These are phyloP conservation scores for Recurvirostra avosetta DNA, from an alignment of 2,113 vertebrate species.

Conservation along the genomic window DNA sequence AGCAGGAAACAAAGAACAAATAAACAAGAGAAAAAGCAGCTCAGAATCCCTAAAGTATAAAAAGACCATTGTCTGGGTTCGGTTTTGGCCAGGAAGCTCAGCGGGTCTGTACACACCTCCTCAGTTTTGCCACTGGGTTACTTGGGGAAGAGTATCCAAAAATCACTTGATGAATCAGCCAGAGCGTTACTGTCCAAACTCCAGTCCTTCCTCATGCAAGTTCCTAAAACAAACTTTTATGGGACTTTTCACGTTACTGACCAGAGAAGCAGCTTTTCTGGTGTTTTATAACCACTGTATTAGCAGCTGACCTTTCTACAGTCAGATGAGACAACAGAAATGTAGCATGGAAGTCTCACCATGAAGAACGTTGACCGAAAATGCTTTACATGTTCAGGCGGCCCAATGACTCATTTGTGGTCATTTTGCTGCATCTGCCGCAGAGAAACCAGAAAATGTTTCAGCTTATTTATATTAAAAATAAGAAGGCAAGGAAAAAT, in stretches of 20 bases:
- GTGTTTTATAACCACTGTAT: rapidly evolving
- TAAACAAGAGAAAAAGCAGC: not conserved
- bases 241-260: rapidly evolving
- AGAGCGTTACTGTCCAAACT: rapidly evolving
- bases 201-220: no score
- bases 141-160: not conserved
- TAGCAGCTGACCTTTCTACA: not conserved
- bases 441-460: not conserved
- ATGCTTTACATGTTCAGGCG: rapidly evolving
- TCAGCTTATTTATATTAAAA: not conserved
- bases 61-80: not conserved
- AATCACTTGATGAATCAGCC: rapidly evolving
- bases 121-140: not conserved
- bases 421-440: not conserved
- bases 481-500: not conserved
- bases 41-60: not conserved
- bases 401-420: not conserved
- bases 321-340: not conserved
- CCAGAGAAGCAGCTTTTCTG: not conserved
- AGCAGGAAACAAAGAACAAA: not conserved
- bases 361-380: rapidly evolving
- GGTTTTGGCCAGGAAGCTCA: not conserved
- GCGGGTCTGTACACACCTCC: not conserved
- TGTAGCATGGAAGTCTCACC: rapidly evolving
- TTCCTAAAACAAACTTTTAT: rapidly evolving